A percentile compares a stretch with the other conserved stretches of the same genome.
Conservation (phyloP, 1,140 invertebrate species). For the roundworm (Caenorhabditis elegans) region DNA sequence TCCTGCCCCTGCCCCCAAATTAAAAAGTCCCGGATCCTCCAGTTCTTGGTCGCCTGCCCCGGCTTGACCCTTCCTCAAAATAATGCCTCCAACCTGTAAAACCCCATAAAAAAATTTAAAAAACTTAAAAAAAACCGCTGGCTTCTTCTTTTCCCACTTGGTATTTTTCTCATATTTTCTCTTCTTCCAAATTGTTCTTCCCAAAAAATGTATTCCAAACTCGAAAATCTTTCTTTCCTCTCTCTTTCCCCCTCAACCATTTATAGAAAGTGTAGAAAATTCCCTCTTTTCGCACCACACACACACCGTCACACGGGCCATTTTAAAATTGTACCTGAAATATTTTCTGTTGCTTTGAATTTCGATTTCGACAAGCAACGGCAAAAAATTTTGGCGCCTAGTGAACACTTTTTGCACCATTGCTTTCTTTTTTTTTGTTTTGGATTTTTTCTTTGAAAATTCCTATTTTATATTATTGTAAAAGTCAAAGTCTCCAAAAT, state of each 20-base stretch:
- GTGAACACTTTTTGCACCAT: background rate
- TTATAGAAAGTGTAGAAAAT: background rate
- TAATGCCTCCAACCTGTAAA: background rate
- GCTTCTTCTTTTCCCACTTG: background rate
- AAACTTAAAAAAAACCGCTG: background rate
- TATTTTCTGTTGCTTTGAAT: background rate
- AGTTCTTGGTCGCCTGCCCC: background rate
- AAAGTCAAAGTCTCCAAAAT: too few relatives aligned
- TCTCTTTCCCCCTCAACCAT: background rate
- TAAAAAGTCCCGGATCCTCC: background rate
- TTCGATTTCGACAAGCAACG: background rate
- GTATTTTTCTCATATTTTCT: background rate
- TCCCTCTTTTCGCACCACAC: background rate
- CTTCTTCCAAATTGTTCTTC: background rate
- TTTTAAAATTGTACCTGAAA: background rate
- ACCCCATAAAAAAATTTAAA: background rate
- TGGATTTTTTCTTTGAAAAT: background rate
- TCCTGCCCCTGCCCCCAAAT: background rate
- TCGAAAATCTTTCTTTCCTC: background rate
- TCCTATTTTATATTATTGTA: background rate
- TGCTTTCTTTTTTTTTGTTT: background rate
- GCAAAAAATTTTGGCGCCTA: constrained; percentile 16
- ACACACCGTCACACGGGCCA: background rate
- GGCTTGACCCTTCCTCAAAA: background rate
- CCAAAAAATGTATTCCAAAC: constrained; percentile 2